Percentiles rank a stretch among this genome's conserved stretches.
phyloP scores from a whole-genome alignment of 2,888 invertebrate species.

The Nephrotoma appendiculata region DNA sequence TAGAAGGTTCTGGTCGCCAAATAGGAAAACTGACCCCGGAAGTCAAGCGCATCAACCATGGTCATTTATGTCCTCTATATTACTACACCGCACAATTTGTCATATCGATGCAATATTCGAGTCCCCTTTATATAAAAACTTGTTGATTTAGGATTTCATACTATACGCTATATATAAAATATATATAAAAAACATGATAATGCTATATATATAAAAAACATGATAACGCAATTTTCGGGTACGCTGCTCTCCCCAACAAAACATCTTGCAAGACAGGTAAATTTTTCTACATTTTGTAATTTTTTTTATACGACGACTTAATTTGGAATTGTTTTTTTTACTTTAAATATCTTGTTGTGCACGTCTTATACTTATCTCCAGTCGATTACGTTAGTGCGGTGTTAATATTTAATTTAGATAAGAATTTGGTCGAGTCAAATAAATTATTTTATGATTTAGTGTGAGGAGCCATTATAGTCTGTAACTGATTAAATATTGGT shows the following conservation, averaged over 20 bases:
- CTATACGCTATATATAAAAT: not conserved
- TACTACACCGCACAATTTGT: not conserved
- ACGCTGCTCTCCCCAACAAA: not conserved
- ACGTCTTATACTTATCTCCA: too few relatives aligned
- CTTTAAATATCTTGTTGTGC: too few relatives aligned
- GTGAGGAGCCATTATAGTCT: too few relatives aligned
- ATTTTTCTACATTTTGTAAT: too few relatives aligned
- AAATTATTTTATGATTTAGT: too few relatives aligned
- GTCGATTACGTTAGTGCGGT: too few relatives aligned
- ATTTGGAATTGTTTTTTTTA: not conserved
- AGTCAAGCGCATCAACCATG: not conserved
- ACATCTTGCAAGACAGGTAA: not conserved
- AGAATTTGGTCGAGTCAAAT: too few relatives aligned
- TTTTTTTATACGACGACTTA: not conserved
- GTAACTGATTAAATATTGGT: too few relatives aligned
- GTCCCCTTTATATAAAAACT: not conserved
- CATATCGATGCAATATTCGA: not conserved
- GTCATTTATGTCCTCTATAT: too few relatives aligned
- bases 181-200: not conserved
- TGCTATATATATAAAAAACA: too few relatives aligned
- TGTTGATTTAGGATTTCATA: not conserved
- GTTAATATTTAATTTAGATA: too few relatives aligned
- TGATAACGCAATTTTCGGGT: not conserved
- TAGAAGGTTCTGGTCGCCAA: not conserved
- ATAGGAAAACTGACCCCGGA: not conserved